Base-by-base conservation (phyloP, 2,797 vertebrate genomes). In the Hephaestus fuliginosus region DNA sequence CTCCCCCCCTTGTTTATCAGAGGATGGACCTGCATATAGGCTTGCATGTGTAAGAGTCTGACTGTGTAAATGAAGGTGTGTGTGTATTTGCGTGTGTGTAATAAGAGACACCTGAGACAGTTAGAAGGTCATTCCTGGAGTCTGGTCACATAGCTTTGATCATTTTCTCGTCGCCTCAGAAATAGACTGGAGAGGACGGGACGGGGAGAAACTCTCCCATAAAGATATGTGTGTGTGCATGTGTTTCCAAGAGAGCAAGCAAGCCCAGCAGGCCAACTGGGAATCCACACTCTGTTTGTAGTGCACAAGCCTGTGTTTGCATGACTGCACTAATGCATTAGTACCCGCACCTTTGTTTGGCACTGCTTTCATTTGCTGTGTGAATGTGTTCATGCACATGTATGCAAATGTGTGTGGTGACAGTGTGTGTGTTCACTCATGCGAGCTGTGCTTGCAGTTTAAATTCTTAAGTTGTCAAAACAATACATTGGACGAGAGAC, bases 121-220 rank as follows among this genome's bases (percentile, higher is more conserved):
- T 91, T 83, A 92, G 89, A 94, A 92, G 93, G 94, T 94, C 92
- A 89, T 90, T 92, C 87, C 89, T 90, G 88, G 82, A 92, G 86
- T 89, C 90, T 90, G 87, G 88, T 90, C 89, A 70, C 85, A 84
- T 74, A 77, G 92, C 94, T 94, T 95, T 95, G 95, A 95, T 95
- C 93, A 91, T 92, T 92, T 94, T 93, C 91, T 89, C 44, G 84
- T 89, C 94, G 78, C 93, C 91, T 95, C 93, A 90, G 91, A 95
- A 95, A 95, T 95, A 95, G 94, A 92, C 91, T 78, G 67, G 74
- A 77, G 87, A 88, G 85, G 75, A 90, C 30, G 44, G 71, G 61
- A 68, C 52, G 74, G 76, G 81, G 85, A 86, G 68, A 88, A 78
- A 83, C 87, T 67, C 80, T 61, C 66, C 52, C 64, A 25, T 70